These are phyloP conservation scores for Amphimedon queenslandica DNA, from an alignment of 37 sponge, comb jelly and placozoan species.

Conservation along the genomic window DNA sequence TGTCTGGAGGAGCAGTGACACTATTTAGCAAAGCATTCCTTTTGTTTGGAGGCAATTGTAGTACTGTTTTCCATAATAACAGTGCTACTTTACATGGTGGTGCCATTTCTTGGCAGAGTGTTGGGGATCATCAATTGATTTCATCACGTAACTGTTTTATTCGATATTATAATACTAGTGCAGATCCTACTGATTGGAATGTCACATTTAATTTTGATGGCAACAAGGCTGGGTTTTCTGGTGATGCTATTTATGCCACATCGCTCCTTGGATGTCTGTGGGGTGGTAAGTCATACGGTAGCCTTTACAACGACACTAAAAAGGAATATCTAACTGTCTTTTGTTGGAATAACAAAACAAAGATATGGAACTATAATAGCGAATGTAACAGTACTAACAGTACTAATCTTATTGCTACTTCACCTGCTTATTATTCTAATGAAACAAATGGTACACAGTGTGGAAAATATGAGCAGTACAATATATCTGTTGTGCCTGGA, in stretches of 20 bases:
- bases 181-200: conserved; percentile 6
- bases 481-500: neutral
- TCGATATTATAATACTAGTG: conserved; percentile 7
- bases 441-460: neutral
- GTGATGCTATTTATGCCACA: conserved; percentile 31
- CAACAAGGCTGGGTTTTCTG: conserved; percentile 15
- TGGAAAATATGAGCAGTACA: neutral
- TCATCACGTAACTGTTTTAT: conserved; percentile 34
- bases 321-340: neutral
- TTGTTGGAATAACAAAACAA: conserved; percentile 1
- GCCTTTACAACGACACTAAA: neutral
- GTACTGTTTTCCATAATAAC: neutral
- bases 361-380: neutral
- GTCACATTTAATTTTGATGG: conserved; percentile 9
- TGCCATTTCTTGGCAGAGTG: conserved; percentile 13
- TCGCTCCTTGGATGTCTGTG: conserved; percentile 26
- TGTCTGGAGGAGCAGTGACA: conserved; percentile 23
- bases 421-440: neutral
- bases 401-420: neutral
- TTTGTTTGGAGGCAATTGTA: neutral
- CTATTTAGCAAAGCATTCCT: conserved; percentile 5
- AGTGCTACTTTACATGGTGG: conserved; percentile 6
- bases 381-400: neutral
- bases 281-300: neutral
- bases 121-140: conserved; percentile 17